Evolutionary conservation across 37 sponge, comb jelly and placozoan species (phyloP), one percentile per base, ranked within the genome.

Genomic region (Diacarnus erythraeanus): DNA sequence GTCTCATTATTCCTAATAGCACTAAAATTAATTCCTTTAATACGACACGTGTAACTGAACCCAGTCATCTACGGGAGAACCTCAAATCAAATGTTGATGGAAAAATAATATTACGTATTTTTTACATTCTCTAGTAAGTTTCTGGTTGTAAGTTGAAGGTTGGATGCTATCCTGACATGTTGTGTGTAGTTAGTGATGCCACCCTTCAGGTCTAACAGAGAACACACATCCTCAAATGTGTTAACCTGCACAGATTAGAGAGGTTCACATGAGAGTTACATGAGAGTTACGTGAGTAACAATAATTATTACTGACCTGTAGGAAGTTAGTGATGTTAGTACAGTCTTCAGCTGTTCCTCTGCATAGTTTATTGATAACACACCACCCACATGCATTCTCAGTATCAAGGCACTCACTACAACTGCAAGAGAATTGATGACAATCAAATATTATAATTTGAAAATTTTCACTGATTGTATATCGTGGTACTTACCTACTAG

Each of bases 311-410:
- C 6, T 6, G 6, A 71, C 71, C 71, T 71, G 71, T 42, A 71
- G 42, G 42, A 71, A 71, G 42, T 42, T 22, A 22, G 35, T 8
- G 23, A n/a, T 22, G 26, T 40, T 40, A 2, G 25, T 39, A 57
- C 82, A 80, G 31, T 37, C 42, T 38, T 42, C 43, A 51, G 68
- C 33, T 35, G 58, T 57, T 47, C 75, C 89, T 77, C 76, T 88
- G 80, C 84, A 83, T 25, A 69, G 27, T 60, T 74, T 74, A 29
- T 80, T 74, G 47, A 58, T 47, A 30, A 57, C 56, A 76, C 87
- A 87, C 87, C 87, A 87, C 17, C 81, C 87, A 80, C 87, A 87
- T n/a, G 44, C 71, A 74, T 51, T 70, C 27, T 65, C 64, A 41
- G 75, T 87, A 30, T 70, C 41, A n/a, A 87, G 51, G 81, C 87